Evolutionary conservation across 2,888 invertebrate species (phyloP).

Genomic region (Tiliacea aurago): DNA sequence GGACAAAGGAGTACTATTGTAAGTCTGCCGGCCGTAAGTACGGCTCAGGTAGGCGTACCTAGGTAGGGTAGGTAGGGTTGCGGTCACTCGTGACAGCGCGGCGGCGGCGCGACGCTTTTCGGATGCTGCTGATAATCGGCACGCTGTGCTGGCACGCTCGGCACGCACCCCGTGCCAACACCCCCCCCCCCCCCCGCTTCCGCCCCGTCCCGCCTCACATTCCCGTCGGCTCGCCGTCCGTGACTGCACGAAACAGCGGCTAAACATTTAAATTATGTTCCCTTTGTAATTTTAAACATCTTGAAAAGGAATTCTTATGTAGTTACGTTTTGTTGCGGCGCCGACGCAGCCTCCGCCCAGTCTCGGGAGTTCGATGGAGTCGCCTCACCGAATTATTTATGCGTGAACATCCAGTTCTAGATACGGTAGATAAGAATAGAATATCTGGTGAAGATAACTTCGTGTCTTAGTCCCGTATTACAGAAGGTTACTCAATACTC

Average conservation of each 20-base stretch:
- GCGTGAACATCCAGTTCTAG: slow-evolving; percentile 18
- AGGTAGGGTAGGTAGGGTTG: slow-evolving; percentile 31
- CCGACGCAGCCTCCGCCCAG: slow-evolving; percentile 42
- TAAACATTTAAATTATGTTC: slow-evolving; percentile 65
- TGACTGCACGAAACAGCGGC: slow-evolving; percentile 57
- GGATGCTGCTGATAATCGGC: slow-evolving; percentile 59
- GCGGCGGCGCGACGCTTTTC: slow-evolving; percentile 43
- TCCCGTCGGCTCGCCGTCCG: slow-evolving; percentile 41
- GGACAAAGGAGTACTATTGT: slow-evolving; percentile 55
- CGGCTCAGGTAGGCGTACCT: slow-evolving; percentile 30
- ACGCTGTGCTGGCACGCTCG: slow-evolving; percentile 58
- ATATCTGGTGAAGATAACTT: slow-evolving; percentile 12
- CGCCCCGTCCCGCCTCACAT: slow-evolving; percentile 49
- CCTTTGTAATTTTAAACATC: slow-evolving; percentile 65
- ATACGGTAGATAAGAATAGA: slow-evolving; percentile 14
- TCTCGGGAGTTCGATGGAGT: slow-evolving; percentile 44
- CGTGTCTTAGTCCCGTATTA: too few species aligned
- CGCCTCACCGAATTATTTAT: slow-evolving; percentile 34
- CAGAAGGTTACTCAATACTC: too few species aligned
- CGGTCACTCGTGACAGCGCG: slow-evolving; percentile 56
- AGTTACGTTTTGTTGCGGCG: slow-evolving; percentile 41
- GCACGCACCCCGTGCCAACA: slow-evolving; percentile 55
- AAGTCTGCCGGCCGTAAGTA: slow-evolving; percentile 28
- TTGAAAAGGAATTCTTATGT: slow-evolving; percentile 60
- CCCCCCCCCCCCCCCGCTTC: neutral